phyloP scores from a whole-genome alignment of 2,888 invertebrate genomes.

The Diploptera punctata region DNA sequence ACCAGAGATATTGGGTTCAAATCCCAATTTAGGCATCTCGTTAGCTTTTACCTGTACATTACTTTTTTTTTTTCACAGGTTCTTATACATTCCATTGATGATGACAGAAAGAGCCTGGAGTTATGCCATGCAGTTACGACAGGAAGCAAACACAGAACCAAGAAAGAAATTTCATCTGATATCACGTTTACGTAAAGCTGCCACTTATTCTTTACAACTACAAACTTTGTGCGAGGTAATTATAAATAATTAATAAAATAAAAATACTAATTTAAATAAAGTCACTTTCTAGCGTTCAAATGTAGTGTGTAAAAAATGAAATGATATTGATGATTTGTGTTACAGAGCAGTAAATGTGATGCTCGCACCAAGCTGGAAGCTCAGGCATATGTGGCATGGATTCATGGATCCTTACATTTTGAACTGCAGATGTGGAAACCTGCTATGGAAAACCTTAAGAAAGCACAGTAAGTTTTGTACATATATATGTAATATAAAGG shows the following conservation, averaged over 20 bases:
- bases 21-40: too few relatives aligned
- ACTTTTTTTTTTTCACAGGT: constrained; percentile 49
- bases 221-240: constrained; percentile 84
- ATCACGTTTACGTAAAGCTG: constrained; percentile 85
- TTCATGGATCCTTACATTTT: constrained; percentile 87
- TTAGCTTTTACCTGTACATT: too few relatives aligned
- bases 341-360: constrained; percentile 80
- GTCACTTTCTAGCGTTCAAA: too few relatives aligned
- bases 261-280: too few relatives aligned
- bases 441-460: constrained; percentile 82
- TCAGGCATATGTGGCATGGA: constrained; percentile 95
- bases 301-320: too few relatives aligned
- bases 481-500: too few relatives aligned
- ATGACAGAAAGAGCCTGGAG: constrained; percentile 96
- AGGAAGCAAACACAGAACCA: constrained; percentile 95
- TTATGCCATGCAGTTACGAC: constrained; percentile 96
- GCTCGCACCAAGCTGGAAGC: constrained; percentile 95
- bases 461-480: constrained; percentile 71
- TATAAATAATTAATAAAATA: too few relatives aligned
- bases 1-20: too few relatives aligned
- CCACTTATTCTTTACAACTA: constrained; percentile 80
- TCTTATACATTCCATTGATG: constrained; percentile 89
- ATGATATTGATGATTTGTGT: constrained; percentile 37
- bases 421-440: constrained; percentile 90
- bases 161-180: constrained; percentile 93